Evolutionary conservation across 2,888 invertebrate species (phyloP), one percentile per base, ranked within the genome.

Genomic region (Caenorhabditis japonica): DNA sequence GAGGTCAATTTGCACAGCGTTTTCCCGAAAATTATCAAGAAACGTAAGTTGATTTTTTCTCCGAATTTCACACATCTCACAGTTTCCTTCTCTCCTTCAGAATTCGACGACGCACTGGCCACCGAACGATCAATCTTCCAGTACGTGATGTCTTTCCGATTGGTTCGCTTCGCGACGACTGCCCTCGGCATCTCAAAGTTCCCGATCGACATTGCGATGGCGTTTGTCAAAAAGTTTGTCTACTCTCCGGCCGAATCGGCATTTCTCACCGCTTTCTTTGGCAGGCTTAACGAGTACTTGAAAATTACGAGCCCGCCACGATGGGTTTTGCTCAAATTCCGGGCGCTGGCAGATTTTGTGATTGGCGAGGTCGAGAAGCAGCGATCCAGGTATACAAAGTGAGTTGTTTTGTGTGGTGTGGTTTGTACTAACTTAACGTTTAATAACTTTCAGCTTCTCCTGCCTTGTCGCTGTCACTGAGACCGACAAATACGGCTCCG

Each of bases 141-240:
- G 15, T 85, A 83, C 46, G 39, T 85, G 23, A 62, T 80, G 47
- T 79, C 79, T 21, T 85, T 83, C 72, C 76, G 83, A 10, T 30
- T 84, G 1, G 58, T 85, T 33, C 75, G 81, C n/a, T 83, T 74
- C 23, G 76, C 80, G 0, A 23, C 76, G 12, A 77, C 72, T 7
- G 75, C 75, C 8, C 38, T 80, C 23, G 80, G 80, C 12, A 36
- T 80, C 41, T 66, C 76, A 21, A 80, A 80, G 56, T 71, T 80
- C 23, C 82, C 82, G 1, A 33, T 77, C 4, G 82, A 82, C 21
- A 64, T 79, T 61, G 59, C 68, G 10, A 8, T 82, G 4, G 53
- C 77, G 0, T 51, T 82, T 30, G 75, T 76, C 17, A 77, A 74
- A 73, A 76, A 64, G 81, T 81, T 70, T 38, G 56, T 64, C 47